phyloP scores from a whole-genome alignment of 2,797 vertebrate genomes.

The Melanotaenia nigrans region DNA sequence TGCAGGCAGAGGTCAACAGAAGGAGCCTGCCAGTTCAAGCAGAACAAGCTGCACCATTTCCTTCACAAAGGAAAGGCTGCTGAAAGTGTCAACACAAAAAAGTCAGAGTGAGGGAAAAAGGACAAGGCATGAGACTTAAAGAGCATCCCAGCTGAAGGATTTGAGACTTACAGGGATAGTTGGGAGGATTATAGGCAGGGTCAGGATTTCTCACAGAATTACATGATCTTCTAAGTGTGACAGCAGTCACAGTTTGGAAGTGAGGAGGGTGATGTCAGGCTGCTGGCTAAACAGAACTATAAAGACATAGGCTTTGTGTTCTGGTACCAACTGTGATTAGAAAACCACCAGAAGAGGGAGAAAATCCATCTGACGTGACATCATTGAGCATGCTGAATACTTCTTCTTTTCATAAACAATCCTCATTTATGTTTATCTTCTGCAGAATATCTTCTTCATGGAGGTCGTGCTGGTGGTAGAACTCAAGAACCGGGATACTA shows the following conservation, averaged over 20 bases:
- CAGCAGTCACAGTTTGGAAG: constrained; percentile 32
- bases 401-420: constrained; percentile 33
- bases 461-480: constrained; percentile 32
- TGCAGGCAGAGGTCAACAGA: constrained; percentile 47
- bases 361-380: constrained; percentile 51
- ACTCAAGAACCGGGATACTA: background rate
- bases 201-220: constrained; percentile 39
- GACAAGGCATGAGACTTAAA: constrained; percentile 41
- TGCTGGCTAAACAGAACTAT: constrained; percentile 36
- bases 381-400: constrained; percentile 27
- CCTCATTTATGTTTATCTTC: constrained; percentile 29
- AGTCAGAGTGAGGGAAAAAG: constrained; percentile 14
- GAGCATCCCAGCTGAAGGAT: constrained; percentile 28
- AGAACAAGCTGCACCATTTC: constrained; percentile 32
- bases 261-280: constrained; percentile 24
- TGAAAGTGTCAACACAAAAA: constrained; percentile 26
- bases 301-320: constrained; percentile 34
- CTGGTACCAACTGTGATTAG: constrained; percentile 29
- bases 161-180: constrained; percentile 25
- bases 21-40: constrained; percentile 42
- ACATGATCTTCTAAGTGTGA: constrained; percentile 41
- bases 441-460: constrained; percentile 19
- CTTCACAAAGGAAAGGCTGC: constrained; percentile 18
- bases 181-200: constrained; percentile 38
- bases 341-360: constrained; percentile 16